phyloP scores from a whole-genome alignment of 2,888 invertebrate genomes.

The Tetheella fluctuosa region DNA sequence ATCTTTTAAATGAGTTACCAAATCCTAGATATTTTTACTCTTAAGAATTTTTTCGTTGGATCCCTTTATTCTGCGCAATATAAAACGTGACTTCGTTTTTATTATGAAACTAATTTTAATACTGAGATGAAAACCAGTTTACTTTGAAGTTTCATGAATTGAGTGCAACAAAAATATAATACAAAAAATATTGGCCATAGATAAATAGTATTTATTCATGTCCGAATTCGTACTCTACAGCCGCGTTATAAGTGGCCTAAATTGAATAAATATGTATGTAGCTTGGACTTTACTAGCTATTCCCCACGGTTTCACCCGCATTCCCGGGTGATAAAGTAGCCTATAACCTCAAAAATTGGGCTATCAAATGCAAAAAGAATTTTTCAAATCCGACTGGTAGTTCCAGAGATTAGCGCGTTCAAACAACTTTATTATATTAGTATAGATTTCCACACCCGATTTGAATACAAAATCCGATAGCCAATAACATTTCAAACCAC shows the following conservation, averaged over 20 bases:
- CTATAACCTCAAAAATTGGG: too few species aligned
- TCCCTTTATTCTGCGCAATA: slow-evolving; percentile 48
- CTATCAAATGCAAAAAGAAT: too few species aligned
- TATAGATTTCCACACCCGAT: neutral
- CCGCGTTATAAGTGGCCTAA: too few species aligned
- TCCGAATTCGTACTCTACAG: neutral
- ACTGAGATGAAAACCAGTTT: slow-evolving; percentile 23
- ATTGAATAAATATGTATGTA: too few species aligned
- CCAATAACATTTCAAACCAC: neutral
- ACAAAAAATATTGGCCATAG: too few species aligned
- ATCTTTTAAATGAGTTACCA: slow-evolving; percentile 35
- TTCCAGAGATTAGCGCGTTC: too few species aligned
- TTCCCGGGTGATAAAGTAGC: too few species aligned
- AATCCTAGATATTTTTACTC: slow-evolving; percentile 30
- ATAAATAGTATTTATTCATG: too few species aligned
- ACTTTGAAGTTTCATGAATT: slow-evolving; percentile 4
- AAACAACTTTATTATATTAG: too few species aligned
- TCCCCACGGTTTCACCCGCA: too few species aligned
- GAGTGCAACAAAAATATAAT: slow-evolving; percentile 3
- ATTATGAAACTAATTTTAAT: slow-evolving; percentile 45
- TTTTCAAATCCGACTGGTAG: too few species aligned
- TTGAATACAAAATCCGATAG: neutral
- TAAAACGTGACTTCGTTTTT: slow-evolving; percentile 57
- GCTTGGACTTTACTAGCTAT: too few species aligned
- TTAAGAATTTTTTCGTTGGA: slow-evolving; percentile 26